Evolutionary conservation across 2,113 vertebrate species (phyloP).

Genomic region (Psettodes erumei): DNA sequence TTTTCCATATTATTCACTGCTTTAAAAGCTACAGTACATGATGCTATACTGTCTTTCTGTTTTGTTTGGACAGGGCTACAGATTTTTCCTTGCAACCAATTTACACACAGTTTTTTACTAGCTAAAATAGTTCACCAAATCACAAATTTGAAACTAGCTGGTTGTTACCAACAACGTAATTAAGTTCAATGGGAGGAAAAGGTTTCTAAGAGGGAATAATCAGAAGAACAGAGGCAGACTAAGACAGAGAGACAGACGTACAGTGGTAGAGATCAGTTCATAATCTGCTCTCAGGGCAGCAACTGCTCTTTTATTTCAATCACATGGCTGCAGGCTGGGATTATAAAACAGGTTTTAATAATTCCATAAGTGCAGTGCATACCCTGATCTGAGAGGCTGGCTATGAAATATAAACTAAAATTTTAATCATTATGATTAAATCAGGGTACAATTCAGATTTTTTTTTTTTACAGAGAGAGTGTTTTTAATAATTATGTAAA

Average conservation of each 20-base stretch:
- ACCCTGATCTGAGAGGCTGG: constrained; percentile 28
- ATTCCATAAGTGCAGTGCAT: constrained; percentile 52
- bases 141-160: neutral
- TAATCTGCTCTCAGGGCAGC: constrained; percentile 64
- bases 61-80: too few species aligned
- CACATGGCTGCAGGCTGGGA: constrained; percentile 57
- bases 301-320: constrained; percentile 70
- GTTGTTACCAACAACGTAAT: neutral
- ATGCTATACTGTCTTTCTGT: neutral
- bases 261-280: constrained; percentile 35
- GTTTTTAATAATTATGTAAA: constrained; percentile 39
- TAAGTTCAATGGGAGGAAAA: neutral
- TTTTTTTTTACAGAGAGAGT: constrained; percentile 5
- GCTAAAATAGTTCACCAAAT: neutral
- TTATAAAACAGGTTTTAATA: constrained; percentile 64
- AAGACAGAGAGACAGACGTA: constrained; percentile 15
- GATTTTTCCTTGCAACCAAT: neutral
- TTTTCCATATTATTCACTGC: too few species aligned
- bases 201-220: constrained; percentile 18
- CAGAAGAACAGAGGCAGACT: constrained; percentile 30
- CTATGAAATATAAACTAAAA: constrained; percentile 28
- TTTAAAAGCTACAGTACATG: neutral
- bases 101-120: neutral
- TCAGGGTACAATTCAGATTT: constrained; percentile 24
- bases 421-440: constrained; percentile 50